A percentile compares a stretch with the other conserved stretches of the same genome.
These are phyloP conservation scores for Chionodraco myersi DNA, from an alignment of 2,113 vertebrate genomes.

Conservation along the genomic window DNA sequence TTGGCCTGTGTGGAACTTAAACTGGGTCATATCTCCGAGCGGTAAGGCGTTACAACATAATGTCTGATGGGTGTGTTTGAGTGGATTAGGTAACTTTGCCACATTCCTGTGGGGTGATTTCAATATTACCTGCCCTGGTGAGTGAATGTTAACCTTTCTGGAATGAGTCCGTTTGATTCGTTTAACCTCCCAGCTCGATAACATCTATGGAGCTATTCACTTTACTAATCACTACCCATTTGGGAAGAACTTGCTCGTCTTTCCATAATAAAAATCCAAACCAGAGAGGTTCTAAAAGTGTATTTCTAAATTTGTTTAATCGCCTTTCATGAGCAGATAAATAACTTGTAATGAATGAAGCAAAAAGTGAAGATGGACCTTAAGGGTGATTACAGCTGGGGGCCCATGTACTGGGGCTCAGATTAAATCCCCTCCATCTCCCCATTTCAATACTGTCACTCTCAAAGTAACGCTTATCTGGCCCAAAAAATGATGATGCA, in stretches of 20 bases:
- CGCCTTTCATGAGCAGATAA: neutral
- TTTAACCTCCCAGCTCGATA: neutral
- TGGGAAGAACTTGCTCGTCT: too few relatives aligned
- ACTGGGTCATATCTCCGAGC: slow-evolving; percentile 20
- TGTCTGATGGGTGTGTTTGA: neutral
- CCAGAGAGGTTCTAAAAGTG: neutral
- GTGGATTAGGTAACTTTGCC: too few relatives aligned
- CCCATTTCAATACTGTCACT: too few relatives aligned
- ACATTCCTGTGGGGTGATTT: neutral
- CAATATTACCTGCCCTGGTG: neutral
- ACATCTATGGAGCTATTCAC: neutral
- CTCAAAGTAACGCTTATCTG: too few relatives aligned
- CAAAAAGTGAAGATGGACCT: neutral
- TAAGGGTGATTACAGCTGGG: too few relatives aligned
- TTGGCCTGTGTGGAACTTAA: slow-evolving; percentile 22
- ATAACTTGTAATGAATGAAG: neutral
- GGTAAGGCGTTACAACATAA: slow-evolving; percentile 8
- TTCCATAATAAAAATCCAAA: neutral
- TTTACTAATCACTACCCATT: neutral
- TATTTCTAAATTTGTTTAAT: neutral
- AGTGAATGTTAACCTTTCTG: neutral
- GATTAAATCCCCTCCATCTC: too few relatives aligned
- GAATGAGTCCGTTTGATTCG: neutral
- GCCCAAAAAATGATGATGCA: neutral
- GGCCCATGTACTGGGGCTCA: too few relatives aligned